Percentiles rank a stretch among this genome's conserved stretches.
These are phyloP conservation scores for Amphilophus citrinellus DNA, from an alignment of 2,113 vertebrate species.

Conservation along the genomic window DNA sequence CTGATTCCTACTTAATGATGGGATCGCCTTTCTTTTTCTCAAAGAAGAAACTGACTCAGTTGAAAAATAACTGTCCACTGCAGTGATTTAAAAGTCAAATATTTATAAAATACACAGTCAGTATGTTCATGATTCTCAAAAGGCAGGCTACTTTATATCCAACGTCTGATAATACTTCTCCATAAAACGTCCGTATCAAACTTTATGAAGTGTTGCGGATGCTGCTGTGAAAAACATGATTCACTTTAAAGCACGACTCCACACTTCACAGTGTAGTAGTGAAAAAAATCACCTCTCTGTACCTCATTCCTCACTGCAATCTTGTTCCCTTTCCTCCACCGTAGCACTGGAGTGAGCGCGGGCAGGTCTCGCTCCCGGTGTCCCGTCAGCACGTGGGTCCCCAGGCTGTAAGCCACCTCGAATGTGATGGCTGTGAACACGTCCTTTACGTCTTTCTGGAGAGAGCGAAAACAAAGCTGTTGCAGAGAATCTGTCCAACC, in stretches of 20 bases:
- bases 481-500: neutral
- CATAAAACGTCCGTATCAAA: neutral
- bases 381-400: constrained; percentile 79
- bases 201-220: neutral
- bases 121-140: neutral
- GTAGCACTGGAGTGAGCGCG: constrained; percentile 89
- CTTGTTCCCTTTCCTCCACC: constrained; percentile 94
- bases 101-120: neutral
- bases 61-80: too few species aligned
- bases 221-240: neutral
- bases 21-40: neutral
- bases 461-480: constrained; percentile 40
- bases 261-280: neutral
- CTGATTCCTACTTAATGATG: neutral
- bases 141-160: neutral
- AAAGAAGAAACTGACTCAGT: neutral
- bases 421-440: constrained; percentile 95
- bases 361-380: constrained; percentile 85
- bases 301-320: constrained; percentile 94
- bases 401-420: constrained; percentile 91
- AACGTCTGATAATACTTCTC: neutral
- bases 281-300: constrained; percentile 22
- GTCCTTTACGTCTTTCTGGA: constrained; percentile 93
- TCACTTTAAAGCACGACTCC: neutral
- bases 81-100: too few species aligned